Conservation (phyloP, 2,888 invertebrate species). For the Ditula angustiorana region DNA sequence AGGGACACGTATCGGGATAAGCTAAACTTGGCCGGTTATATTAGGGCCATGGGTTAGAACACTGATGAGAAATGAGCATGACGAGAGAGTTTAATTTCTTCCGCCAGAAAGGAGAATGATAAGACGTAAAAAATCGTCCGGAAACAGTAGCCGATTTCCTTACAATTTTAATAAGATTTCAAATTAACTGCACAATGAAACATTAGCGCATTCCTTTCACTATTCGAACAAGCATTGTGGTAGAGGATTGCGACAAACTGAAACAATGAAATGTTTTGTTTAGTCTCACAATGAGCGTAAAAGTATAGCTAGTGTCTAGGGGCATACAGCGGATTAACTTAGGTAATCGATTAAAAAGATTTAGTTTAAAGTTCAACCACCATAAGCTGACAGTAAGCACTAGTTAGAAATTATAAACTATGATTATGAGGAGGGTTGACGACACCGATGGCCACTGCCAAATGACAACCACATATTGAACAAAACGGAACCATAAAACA, state of each 20-base stretch:
- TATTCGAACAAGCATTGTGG: conserved; percentile 56
- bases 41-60: no score
- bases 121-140: background rate
- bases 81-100: no score
- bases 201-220: conserved; percentile 70
- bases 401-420: no score
- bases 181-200: conserved; percentile 69
- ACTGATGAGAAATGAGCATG: no score
- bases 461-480: no score
- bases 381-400: no score
- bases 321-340: conserved; percentile 6
- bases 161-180: conserved; percentile 70
- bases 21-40: no score
- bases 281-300: conserved; percentile 41
- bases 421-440: no score
- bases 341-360: conserved; percentile 14
- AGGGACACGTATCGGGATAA: no score
- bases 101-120: conserved; percentile 8
- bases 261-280: conserved; percentile 60
- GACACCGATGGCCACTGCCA: no score
- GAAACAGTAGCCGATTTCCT: conserved; percentile 55
- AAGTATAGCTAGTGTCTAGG: conserved; percentile 3
- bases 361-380: background rate
- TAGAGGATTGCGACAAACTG: conserved; percentile 48
- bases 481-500: no score